phyloP scores from a whole-genome alignment of 2,888 invertebrate species.

The Synanthedon formicaeformis region DNA sequence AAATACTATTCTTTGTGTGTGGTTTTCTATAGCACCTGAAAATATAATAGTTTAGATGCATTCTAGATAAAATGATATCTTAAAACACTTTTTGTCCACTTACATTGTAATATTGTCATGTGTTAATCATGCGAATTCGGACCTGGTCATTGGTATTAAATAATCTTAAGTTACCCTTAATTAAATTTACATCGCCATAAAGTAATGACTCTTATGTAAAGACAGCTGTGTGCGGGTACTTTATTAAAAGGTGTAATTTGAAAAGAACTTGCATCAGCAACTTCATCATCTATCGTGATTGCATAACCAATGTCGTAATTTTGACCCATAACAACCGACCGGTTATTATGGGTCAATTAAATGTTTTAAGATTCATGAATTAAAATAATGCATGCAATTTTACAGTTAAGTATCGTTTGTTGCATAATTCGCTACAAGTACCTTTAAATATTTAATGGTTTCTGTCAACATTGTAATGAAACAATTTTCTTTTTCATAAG shows the following conservation, averaged over 20 bases:
- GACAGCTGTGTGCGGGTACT: not conserved
- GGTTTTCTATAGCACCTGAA: too few species aligned
- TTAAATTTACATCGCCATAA: too few species aligned
- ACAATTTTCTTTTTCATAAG: not conserved
- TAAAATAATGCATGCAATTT: not conserved
- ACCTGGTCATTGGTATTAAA: too few species aligned
- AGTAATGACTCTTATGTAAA: too few species aligned
- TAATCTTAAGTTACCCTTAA: too few species aligned
- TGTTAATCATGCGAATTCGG: too few species aligned
- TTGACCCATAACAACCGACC: not conserved
- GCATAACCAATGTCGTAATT: slow-evolving; percentile 1
- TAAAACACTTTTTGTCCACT: too few species aligned
- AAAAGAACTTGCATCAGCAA: slow-evolving; percentile 4
- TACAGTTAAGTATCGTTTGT: not conserved
- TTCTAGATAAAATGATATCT: too few species aligned
- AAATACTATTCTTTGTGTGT: too few species aligned
- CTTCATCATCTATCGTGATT: slow-evolving; percentile 3
- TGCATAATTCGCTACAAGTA: too few species aligned
- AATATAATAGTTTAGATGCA: too few species aligned
- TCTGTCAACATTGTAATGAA: not conserved
- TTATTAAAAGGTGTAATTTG: slow-evolving; percentile 1
- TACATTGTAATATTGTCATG: too few species aligned
- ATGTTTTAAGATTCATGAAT: not conserved
- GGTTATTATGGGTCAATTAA: not conserved
- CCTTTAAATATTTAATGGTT: not conserved